Evolutionary conservation across 2,113 vertebrate genomes (phyloP).

Genomic region (Leiothrix lutea): DNA sequence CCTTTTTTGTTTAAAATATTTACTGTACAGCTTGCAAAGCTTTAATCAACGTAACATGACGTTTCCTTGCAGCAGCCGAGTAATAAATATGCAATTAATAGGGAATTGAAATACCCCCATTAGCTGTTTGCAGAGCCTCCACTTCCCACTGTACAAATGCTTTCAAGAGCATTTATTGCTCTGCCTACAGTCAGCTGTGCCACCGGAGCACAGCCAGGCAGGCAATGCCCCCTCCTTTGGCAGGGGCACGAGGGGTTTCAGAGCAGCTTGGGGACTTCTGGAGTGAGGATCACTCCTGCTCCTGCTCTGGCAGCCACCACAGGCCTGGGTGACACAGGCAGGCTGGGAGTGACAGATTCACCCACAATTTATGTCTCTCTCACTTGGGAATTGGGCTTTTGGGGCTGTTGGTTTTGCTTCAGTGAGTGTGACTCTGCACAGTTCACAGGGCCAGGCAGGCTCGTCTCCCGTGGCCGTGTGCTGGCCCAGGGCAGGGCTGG

Average conservation of each 20-base stretch:
- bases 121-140: slow-evolving; percentile 63
- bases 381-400: background rate
- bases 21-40: slow-evolving; percentile 42
- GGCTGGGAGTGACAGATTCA: background rate
- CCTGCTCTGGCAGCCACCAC: accelerated
- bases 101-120: slow-evolving; percentile 63
- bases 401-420: slow-evolving; percentile 7
- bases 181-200: background rate
- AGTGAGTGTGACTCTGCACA: background rate
- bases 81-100: slow-evolving; percentile 65
- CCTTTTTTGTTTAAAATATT: slow-evolving; percentile 71
- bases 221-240: background rate
- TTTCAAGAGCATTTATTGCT: slow-evolving; percentile 39
- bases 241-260: accelerated
- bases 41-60: slow-evolving; percentile 57
- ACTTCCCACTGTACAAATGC: background rate
- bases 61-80: slow-evolving; percentile 46
- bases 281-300: background rate
- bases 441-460: background rate
- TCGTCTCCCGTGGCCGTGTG: accelerated
- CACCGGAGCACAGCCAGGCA: background rate
- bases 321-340: accelerated
- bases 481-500: accelerated
- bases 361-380: background rate
- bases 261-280: background rate